phyloP scores from a whole-genome alignment of 2,113 vertebrate species.

The Microcebus griseorufus region DNA sequence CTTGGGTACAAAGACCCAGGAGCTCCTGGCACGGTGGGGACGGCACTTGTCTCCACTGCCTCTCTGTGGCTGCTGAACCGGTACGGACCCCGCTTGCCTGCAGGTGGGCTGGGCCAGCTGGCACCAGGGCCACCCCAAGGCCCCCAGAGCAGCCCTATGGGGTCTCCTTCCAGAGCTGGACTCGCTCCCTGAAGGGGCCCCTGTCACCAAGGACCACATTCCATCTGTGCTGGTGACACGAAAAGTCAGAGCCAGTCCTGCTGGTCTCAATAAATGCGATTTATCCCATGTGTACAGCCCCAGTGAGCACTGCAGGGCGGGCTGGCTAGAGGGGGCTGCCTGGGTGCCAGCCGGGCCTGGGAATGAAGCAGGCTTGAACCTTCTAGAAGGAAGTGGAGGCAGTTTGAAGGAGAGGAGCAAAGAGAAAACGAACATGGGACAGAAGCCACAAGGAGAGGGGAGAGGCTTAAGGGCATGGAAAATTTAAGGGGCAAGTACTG shows the following conservation, averaged over 20 bases:
- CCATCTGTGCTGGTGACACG: neutral
- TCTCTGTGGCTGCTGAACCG: neutral
- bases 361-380: neutral
- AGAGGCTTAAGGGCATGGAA: neutral
- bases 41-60: too few species aligned
- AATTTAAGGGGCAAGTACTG: neutral
- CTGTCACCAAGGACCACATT: neutral
- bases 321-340: neutral
- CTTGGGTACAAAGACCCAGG: neutral
- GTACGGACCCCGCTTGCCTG: neutral
- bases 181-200: neutral
- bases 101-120: neutral
- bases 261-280: neutral
- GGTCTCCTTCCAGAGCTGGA: neutral
- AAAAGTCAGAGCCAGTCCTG: neutral
- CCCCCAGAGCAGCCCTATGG: accelerated
- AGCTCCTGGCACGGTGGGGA: neutral
- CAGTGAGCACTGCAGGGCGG: accelerated
- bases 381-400: neutral
- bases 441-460: too few species aligned
- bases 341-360: accelerated
- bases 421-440: neutral
- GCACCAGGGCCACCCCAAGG: neutral
- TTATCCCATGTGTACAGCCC: accelerated
- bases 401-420: neutral